These are phyloP conservation scores for Erythrocercus mccallii DNA, from an alignment of 2,113 vertebrate species.

Conservation along the genomic window DNA sequence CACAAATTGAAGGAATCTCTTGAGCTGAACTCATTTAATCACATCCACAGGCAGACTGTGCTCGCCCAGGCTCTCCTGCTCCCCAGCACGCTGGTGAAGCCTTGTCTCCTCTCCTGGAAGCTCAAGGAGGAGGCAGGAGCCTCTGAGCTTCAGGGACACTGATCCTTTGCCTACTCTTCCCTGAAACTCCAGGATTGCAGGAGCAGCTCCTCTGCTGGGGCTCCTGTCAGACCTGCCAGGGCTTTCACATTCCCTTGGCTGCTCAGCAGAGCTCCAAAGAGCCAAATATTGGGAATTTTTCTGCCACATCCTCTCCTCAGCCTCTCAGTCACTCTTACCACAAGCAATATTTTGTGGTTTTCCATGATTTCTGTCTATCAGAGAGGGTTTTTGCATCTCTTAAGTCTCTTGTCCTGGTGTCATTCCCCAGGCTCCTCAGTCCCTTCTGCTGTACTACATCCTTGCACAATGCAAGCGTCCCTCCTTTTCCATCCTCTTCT, in stretches of 20 bases:
- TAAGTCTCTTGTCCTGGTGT: neutral
- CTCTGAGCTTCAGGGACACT: neutral
- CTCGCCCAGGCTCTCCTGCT: neutral
- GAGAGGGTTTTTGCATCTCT: neutral
- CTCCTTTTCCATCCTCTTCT: neutral
- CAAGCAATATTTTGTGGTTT: neutral
- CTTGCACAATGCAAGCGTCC: neutral
- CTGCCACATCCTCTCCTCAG: neutral
- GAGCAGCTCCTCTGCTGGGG: neutral
- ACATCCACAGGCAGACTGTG: neutral
- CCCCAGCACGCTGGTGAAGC: neutral
- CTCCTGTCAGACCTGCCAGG: neutral
- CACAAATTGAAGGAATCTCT: neutral
- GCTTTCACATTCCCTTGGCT: neutral
- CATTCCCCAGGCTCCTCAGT: neutral
- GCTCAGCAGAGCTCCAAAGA: neutral
- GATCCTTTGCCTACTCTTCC: neutral
- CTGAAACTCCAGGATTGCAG: neutral
- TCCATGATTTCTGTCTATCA: neutral
- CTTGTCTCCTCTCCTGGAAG: neutral
- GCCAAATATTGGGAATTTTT: neutral
- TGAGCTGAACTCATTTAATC: neutral
- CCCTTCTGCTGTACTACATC: neutral
- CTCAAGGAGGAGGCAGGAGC: neutral
- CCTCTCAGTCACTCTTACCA: neutral